Evolutionary conservation across 2,888 invertebrate species (phyloP), one percentile per base, ranked within the genome.

Genomic region (Quadriops clusia): DNA sequence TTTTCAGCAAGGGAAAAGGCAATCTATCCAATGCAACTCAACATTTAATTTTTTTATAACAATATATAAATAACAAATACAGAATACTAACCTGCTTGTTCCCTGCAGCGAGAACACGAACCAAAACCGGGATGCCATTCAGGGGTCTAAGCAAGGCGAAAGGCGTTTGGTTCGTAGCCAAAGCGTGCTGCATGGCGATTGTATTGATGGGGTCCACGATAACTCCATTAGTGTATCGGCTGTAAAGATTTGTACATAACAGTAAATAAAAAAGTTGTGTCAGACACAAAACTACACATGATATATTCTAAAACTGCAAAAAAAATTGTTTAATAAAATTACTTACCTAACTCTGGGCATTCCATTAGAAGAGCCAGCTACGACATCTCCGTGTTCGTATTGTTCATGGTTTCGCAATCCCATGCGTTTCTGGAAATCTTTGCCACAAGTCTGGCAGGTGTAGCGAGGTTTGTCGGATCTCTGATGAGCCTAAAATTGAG

Each of bases 141-240:
- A 72, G 65, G 8, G 78, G 76, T 41, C 77, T 74, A 28, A 79
- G 57, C 27, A 80, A 58, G 1, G 79, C 80, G 47, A 80, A 81
- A 0, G 80, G 78, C 0, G 73, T 77, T 51, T 78, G 74, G 23
- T 71, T 72, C 3, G 70, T 68, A 4, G 70, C 50, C 5, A 74
- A 46, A 3, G 78, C 77, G 5, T 69, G 67, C 28, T 70, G 70
- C 77, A 80, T 77, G 3, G 77, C 77, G 37, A 72, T 73, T 0
- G 79, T 79, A 44, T 72, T 72, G 37, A 80, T 79, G 17, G 73
- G 72, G 39, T 78, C 75, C n/a, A 80, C 74, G 2, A 77, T 59
- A 11, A 79, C 71, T 1, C 74, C 74, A 34, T 65, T 67, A 33
- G 57, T 52, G 39, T 60, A 58, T 30, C 60, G n/a, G n/a, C n/a